Evolutionary conservation across 2,797 vertebrate species (phyloP).

Genomic region (Botia almorhae): DNA sequence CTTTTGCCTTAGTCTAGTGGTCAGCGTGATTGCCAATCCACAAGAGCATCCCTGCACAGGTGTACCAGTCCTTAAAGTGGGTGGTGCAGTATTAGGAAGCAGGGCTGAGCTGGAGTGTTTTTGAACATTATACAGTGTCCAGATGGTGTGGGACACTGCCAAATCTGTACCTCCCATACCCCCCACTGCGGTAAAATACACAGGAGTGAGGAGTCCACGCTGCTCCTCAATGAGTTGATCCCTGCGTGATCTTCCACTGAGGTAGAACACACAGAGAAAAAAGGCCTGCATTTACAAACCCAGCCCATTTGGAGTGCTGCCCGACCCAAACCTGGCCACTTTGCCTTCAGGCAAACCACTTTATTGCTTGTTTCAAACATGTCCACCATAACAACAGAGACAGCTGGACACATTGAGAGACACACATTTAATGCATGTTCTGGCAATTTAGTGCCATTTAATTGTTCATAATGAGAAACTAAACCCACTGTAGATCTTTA

Average conservation of each 20-base stretch:
- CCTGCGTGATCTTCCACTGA: constrained; percentile 63
- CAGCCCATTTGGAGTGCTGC: constrained; percentile 57
- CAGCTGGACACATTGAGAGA: constrained; percentile 63
- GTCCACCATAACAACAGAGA: constrained; percentile 58
- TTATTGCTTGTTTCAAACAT: constrained; percentile 62
- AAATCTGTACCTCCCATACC: constrained; percentile 69
- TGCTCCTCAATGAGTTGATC: constrained; percentile 61
- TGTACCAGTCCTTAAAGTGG: constrained; percentile 20
- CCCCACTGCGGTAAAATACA: constrained; percentile 62
- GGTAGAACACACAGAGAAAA: constrained; percentile 64
- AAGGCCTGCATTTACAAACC: constrained; percentile 57
- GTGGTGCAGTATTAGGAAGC: constrained; percentile 45
- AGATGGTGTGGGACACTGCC: constrained; percentile 72
- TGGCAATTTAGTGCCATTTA: constrained; percentile 45
- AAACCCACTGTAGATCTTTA: not conserved
- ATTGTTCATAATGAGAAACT: constrained; percentile 32
- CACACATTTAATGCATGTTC: constrained; percentile 53
- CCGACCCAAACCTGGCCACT: constrained; percentile 49
- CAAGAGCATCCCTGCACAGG: constrained; percentile 35
- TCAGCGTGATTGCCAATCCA: constrained; percentile 4
- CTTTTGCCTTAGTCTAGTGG: not conserved
- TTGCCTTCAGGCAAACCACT: constrained; percentile 61
- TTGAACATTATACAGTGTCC: constrained; percentile 68
- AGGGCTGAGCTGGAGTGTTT: constrained; percentile 54
- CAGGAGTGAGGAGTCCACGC: constrained; percentile 59